Evolutionary conservation across 2,888 invertebrate genomes (phyloP), one percentile per base, ranked within the genome.

Genomic region (Drosophila siamana): DNA sequence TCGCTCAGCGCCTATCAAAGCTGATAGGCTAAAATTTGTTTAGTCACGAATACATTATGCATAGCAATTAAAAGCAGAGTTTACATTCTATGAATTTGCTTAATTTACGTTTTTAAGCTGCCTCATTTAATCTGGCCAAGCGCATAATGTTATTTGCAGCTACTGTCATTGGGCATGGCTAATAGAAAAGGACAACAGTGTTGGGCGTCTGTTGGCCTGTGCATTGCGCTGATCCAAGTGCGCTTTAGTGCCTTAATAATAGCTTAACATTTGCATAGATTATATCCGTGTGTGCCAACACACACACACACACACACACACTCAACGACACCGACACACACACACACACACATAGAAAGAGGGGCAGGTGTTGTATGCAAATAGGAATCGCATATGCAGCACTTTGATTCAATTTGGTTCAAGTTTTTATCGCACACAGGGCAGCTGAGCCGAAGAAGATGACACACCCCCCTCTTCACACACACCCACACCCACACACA

Each of bases 241-340:
- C 48, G 77, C 72, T 63, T 82, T 69, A 74, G 74, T 77, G 78
- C 80, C 81, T 78, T 84, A 80, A 84, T 86, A 86, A 86, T 80
- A 71, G 78, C 70, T 80, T 36, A 69, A 55, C 68, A 77, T 77
- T 78, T 71, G 75, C 85, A 84, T 75, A 84, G 55, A 65, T 69
- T 74, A 66, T 59, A 61, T 63, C 44, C 24, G 22, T 52, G 44
- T 51, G 19, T 36, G 22, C 44, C 47, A 33, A 44, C 61, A 57
- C 15, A 41, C 19, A 33, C 36, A 55, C 13, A 40, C 38, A 44
- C 19, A 50, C 16, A 44, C 26, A 40, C 13, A 48, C 13, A 44
- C 19, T 47, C 19, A 19, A n/a, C n/a, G n/a, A n/a, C 19, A 2
- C 19, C 19, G 3, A 1, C 3, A 19, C 1, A 3, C 24, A 28